Evolutionary conservation across 1,140 invertebrate genomes (phyloP), one percentile per base, ranked within the genome.

Genomic region (Drosophila tristis): DNA sequence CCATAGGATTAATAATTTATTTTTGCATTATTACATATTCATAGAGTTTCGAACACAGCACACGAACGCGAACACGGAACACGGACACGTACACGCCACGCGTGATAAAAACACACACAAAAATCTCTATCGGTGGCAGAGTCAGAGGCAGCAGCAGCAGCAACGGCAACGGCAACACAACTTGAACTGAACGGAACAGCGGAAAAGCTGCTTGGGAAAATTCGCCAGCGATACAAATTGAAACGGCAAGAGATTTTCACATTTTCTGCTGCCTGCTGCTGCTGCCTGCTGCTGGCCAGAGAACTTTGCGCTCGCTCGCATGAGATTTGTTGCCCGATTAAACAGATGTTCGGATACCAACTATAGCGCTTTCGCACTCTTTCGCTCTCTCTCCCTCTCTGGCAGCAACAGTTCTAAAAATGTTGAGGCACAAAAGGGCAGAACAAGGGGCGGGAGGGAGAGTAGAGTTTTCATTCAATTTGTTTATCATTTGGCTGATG

Each of bases 201-300:
- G 59, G 43, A 57, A 58, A 67, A 85, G 72, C 70, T 78, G 78
- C 62, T 70, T 64, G 67, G 29, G 72, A 87, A 85, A 85, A 85
- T 85, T 85, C 57, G 78, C 81, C 70, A 86, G 71, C 76, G 80
- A 74, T 82, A 42, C 61, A 54, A 54, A 55, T 4, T 42, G 15
- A 44, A 54, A 45, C 42, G 16, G 58, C 23, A 63, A 57, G 39
- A 64, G 50, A 35, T 39, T 26, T 29, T 20, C 48, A 51, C 60
- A 53, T 57, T 44, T 29, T 47, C 7, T 13, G 23, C 13, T 25
- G 23, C 23, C 23, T 23, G 16, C 26, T 29, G 23, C 29, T 4
- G 4, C 29, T 54, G 15, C 15, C 23, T 54, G 15, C 15, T 62
- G 39, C 42, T 70, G 53, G 53, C 62, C 58, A 56, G 48, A 74